Percentiles rank a stretch among this genome's conserved stretches.
phyloP scores from a whole-genome alignment of 2,888 invertebrate genomes.

The Eudiplozoon nipponicum region DNA sequence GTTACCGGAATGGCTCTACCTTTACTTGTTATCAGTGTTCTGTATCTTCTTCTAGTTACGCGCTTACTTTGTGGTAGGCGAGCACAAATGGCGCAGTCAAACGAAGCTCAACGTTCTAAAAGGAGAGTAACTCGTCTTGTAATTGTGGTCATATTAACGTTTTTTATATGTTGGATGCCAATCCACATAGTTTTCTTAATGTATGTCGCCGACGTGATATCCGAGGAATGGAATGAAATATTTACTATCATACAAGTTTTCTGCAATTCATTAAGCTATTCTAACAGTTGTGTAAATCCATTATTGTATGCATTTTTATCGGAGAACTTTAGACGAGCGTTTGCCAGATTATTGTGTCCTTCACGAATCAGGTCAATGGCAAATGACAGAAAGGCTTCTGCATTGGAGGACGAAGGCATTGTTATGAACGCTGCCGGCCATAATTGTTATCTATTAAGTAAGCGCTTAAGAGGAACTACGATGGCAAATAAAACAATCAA shows the following conservation, averaged over 20 bases:
- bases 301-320: slow-evolving; percentile 68
- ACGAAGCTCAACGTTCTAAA: slow-evolving; percentile 48
- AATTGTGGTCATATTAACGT: slow-evolving; percentile 55
- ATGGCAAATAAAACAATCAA: no score
- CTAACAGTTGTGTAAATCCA: slow-evolving; percentile 71
- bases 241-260: slow-evolving; percentile 30
- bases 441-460: no score
- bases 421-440: no score
- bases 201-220: slow-evolving; percentile 36
- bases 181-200: slow-evolving; percentile 42
- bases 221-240: no score
- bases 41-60: slow-evolving; percentile 59
- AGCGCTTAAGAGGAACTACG: no score
- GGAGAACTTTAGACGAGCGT: slow-evolving; percentile 65
- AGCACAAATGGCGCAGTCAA: slow-evolving; percentile 35
- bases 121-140: slow-evolving; percentile 64
- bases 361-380: no score
- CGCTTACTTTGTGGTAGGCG: slow-evolving; percentile 46
- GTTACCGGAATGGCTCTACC: no score
- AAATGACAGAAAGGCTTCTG: no score
- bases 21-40: slow-evolving; percentile 45
- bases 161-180: slow-evolving; percentile 69
- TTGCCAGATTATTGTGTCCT: slow-evolving; percentile 29
- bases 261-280: slow-evolving; percentile 38
- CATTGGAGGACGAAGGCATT: no score